These are phyloP conservation scores for Mythimna lalbum DNA, from an alignment of 2,888 invertebrate species.

Conservation along the genomic window DNA sequence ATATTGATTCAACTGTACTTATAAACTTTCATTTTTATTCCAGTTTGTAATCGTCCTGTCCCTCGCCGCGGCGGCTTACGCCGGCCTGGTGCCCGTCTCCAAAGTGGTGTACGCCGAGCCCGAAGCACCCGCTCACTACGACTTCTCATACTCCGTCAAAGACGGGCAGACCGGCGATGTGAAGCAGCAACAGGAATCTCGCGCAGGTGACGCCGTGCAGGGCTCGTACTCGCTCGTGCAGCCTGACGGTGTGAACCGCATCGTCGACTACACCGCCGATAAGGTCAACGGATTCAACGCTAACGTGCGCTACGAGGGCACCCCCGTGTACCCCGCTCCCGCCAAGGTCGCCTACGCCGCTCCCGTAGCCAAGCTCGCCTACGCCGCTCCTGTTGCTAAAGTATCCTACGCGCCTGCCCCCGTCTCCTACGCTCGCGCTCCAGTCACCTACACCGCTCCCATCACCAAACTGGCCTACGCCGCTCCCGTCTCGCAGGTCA, in stretches of 20 bases:
- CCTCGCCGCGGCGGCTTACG: not conserved
- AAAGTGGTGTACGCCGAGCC: not conserved
- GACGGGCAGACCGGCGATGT: not conserved
- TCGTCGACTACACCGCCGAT: slow-evolving; percentile 62
- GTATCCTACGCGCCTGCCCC: slow-evolving; percentile 77
- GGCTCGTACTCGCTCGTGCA: not conserved
- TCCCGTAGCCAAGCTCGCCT: slow-evolving; percentile 70
- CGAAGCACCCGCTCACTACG: not conserved
- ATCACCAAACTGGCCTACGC: slow-evolving; percentile 72
- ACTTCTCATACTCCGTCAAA: not conserved
- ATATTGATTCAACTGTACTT: not conserved
- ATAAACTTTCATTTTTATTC: not conserved
- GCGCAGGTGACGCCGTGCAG: not conserved
- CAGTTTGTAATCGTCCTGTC: not conserved
- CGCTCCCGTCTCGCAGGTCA: slow-evolving; percentile 66
- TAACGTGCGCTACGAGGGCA: slow-evolving; percentile 83
- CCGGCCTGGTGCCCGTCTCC: slow-evolving; percentile 1
- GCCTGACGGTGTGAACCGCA: not conserved
- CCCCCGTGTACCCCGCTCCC: slow-evolving; percentile 72
- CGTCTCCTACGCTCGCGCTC: slow-evolving; percentile 60
- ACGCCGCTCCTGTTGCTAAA: slow-evolving; percentile 37
- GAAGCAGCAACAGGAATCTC: not conserved
- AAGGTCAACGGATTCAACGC: slow-evolving; percentile 85
- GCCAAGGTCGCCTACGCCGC: slow-evolving; percentile 67
- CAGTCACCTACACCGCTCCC: slow-evolving; percentile 64